Evolutionary conservation across 2,113 vertebrate species (phyloP), one percentile per base, ranked within the genome.

Genomic region (Herpetotheres cachinnans): DNA sequence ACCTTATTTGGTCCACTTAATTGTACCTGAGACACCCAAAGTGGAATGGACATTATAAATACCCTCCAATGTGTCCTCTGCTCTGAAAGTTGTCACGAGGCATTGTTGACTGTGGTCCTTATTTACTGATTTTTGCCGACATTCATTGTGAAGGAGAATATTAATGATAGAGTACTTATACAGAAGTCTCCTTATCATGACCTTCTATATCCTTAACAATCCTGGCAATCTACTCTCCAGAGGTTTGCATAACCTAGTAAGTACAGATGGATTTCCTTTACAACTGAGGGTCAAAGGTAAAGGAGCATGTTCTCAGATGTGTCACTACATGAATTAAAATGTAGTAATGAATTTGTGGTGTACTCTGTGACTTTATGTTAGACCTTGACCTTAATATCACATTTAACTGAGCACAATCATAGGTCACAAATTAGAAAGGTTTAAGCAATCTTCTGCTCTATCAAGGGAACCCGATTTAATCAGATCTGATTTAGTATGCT

Each of bases 351-450:
- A 97, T 97, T 95, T 96, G 82, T 87, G 61, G 96, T 95, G 55
- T 97, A 84, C 93, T 94, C 80, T 86, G 49, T 89, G 85, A 94
- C 96, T 97, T 97, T 97, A 91, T 85, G 94, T 96, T 97, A 97
- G 94, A 98, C 95, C 90, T 96, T 97, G 97, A 97, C 96, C 97
- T 98, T 96, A 89, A 49, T 97, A 97, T 93, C 95, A 95, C 96
- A 97, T 97, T 98, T 97, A 98, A 97, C 91, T 96, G 93, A 96
- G 81, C 87, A 74, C 83, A 97, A 96, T 95, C 90, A 95, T 88
- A 97, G 95, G 95, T 97, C 97, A 98, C 91, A 97, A 97, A 98
- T 98, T 97, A 98, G 95, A 98, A 97, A 93, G 88, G 89, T 94
- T 98, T 97, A 96, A 97, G 85, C 94, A 97, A 96, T 96, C 73